Evolutionary conservation across 1,140 invertebrate species (phyloP).

Genomic region (Uloborus diversus): DNA sequence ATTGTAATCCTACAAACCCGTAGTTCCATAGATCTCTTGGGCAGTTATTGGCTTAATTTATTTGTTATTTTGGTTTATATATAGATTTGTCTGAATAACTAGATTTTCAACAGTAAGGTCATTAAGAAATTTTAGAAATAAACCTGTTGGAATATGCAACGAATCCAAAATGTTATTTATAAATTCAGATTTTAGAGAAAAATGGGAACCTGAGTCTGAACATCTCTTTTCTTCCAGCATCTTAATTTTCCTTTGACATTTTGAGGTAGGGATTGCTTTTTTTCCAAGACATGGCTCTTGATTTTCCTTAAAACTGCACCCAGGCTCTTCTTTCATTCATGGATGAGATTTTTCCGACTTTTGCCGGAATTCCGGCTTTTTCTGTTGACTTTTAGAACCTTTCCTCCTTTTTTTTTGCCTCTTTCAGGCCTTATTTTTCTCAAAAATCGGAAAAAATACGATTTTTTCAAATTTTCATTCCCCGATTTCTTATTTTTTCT

Average conservation of each 20-base stretch:
- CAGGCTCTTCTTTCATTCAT: slow-evolving; percentile 13
- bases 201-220: slow-evolving; percentile 28
- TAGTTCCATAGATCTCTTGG: background rate
- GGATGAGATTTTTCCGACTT: background rate
- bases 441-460: no score
- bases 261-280: slow-evolving; percentile 30
- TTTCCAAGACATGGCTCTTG: slow-evolving; percentile 3
- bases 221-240: slow-evolving; percentile 27
- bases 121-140: slow-evolving; percentile 20
- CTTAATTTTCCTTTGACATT: slow-evolving; percentile 31
- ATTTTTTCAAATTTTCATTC: no score
- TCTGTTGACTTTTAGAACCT: no score
- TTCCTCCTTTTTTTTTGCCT: no score
- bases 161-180: slow-evolving; percentile 4
- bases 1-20: background rate
- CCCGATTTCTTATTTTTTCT: no score
- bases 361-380: no score
- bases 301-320: slow-evolving; percentile 25
- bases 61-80: slow-evolving; percentile 9
- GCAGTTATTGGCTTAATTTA: slow-evolving; percentile 6
- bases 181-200: slow-evolving; percentile 26
- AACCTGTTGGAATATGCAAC: slow-evolving; percentile 9
- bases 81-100: slow-evolving; percentile 18
- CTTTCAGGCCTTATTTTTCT: no score
- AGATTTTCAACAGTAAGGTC: slow-evolving; percentile 12